Evolutionary conservation across 2,888 invertebrate species (phyloP).

Genomic region (Resseliella maxima): DNA sequence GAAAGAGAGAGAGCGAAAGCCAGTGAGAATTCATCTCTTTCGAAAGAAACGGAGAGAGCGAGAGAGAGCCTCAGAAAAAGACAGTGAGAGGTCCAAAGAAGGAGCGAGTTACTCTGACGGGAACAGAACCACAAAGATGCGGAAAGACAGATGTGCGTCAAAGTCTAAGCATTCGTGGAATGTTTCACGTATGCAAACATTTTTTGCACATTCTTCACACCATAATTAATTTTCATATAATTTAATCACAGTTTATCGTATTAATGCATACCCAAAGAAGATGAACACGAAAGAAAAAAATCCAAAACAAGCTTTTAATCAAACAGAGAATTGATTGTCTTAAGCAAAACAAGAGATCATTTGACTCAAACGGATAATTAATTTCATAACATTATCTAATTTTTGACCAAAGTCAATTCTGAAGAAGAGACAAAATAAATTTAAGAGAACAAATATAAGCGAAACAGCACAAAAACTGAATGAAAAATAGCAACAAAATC

Average conservation of each 20-base stretch:
- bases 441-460: neutral
- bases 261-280: too few species aligned
- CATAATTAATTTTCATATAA: neutral
- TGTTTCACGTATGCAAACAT: neutral
- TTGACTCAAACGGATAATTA: neutral
- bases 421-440: neutral
- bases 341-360: neutral
- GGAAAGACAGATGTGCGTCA: neutral
- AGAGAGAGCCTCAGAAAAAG: too few species aligned
- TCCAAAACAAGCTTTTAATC: conserved; percentile 12
- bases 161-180: conserved; percentile 8
- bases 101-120: too few species aligned
- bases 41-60: too few species aligned
- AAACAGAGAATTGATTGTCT: neutral
- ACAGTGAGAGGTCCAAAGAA: too few species aligned
- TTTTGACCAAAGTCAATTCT: too few species aligned
- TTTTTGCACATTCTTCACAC: neutral
- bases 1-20: too few species aligned
- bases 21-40: too few species aligned
- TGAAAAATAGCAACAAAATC: neutral
- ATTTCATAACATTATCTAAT: too few species aligned
- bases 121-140: too few species aligned
- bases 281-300: neutral
- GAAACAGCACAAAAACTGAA: too few species aligned
- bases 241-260: neutral